Base-by-base conservation (phyloP, 2,797 vertebrate genomes). In the Cetoscarus ocellatus region DNA sequence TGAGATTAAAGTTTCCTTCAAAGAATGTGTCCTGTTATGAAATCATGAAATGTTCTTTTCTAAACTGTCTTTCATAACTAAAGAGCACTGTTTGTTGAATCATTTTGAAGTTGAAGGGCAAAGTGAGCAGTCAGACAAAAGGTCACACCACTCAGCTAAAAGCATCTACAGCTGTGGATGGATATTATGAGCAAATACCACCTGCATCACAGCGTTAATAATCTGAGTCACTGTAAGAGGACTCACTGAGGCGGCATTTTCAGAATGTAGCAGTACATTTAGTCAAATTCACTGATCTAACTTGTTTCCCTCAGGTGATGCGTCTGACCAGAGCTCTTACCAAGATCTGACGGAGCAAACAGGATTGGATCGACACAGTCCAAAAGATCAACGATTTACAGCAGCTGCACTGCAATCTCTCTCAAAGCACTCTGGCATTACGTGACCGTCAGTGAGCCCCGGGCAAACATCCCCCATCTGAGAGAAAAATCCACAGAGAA, bases 241-340 rank as follows among this genome's bases (percentile, higher is more conserved):
- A 10, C 13, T 44, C 5, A 13, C 12, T 49, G 12, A 1, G 10
- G 49, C 15, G 8, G 19, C 11, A 13, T 38, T 68, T 17, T 64
- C 18, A 58, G 40, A 48, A 50, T 6, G 45, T 17, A 10, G 12
- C 17, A 5, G n/a, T 10, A 1, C 18, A 17, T 11, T 39, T 10
- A 40, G 7, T 52, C 10, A 44, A 36, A 54, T 54, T 39, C 42
- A 70, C 34, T 66, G 12, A 6, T 51, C 19, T 34, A 15, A 47
- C n/a, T 47, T 61, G 4, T 62, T 38, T 64, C 78, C 42, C 10
- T 49, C 69, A 87, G 83, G 72, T 69, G 35, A 78, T 11, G 10
- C 17, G 55, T 65, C 38, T 54, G n/a, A 14, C 45, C 49, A 53
- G 42, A 17, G 17, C 15, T 73, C 8, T 36, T 13, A 13, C 7